These are phyloP conservation scores for Labroides dimidiatus DNA, from an alignment of 2,797 vertebrate species.

Conservation along the genomic window DNA sequence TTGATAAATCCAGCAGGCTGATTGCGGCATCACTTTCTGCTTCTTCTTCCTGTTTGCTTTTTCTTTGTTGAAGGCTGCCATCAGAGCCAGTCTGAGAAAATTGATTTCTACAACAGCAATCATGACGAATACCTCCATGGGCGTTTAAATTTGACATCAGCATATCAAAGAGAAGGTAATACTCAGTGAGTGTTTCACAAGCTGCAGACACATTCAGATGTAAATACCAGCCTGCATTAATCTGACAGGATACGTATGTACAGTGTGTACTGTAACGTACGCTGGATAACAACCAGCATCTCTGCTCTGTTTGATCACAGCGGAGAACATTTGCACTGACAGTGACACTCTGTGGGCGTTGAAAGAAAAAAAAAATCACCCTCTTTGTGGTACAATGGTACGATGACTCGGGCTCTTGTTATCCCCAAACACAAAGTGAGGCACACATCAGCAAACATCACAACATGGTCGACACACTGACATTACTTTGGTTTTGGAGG, in stretches of 20 bases:
- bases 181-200: not conserved
- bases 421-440: conserved; percentile 9
- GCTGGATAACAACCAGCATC: not conserved
- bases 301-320: conserved; percentile 7
- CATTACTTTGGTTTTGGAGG: conserved; percentile 26
- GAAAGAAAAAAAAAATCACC: not conserved
- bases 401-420: not conserved
- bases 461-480: conserved; percentile 2
- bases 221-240: not conserved
- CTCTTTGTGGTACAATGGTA: not conserved
- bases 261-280: not conserved
- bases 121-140: not conserved
- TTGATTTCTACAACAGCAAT: not conserved
- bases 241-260: not conserved
- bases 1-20: conserved; percentile 1
- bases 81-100: not conserved
- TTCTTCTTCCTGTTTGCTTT: too few species aligned
- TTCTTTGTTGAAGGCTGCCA: not conserved
- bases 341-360: not conserved
- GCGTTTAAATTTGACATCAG: not conserved
- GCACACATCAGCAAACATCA: too few species aligned
- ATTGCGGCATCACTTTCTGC: not conserved
- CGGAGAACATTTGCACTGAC: not conserved
- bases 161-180: not conserved
- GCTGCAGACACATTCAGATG: not conserved